Evolutionary conservation across 2,888 invertebrate species (phyloP).

Genomic region (Coenonympha glycerion): DNA sequence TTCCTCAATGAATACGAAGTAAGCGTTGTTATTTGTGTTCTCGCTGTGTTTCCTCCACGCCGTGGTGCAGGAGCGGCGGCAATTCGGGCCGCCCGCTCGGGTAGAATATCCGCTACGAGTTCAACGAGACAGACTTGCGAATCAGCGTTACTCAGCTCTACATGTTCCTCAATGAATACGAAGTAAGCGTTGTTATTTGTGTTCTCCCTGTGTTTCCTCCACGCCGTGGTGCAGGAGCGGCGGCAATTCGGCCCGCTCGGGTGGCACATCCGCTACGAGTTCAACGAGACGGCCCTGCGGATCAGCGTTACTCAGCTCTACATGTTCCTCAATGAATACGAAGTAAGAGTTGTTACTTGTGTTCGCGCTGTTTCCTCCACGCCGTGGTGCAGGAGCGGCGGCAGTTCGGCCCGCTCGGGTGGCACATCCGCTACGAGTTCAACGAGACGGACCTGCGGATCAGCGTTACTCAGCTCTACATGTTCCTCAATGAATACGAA

Average conservation of each 20-base stretch:
- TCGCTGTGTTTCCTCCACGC: slow-evolving; percentile 97
- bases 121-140: slow-evolving; percentile 94
- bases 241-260: slow-evolving; percentile 94
- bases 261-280: slow-evolving; percentile 97
- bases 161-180: slow-evolving; percentile 89
- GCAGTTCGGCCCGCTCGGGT: slow-evolving; percentile 94
- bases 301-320: slow-evolving; percentile 92
- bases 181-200: slow-evolving; percentile 69
- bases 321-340: slow-evolving; percentile 89
- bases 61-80: slow-evolving; percentile 90
- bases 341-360: slow-evolving; percentile 69
- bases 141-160: slow-evolving; percentile 92
- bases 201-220: slow-evolving; percentile 95
- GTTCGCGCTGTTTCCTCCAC: slow-evolving; percentile 96
- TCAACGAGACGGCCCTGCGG: slow-evolving; percentile 94
- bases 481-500: slow-evolving; percentile 88
- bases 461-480: slow-evolving; percentile 90
- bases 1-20: slow-evolving; percentile 87
- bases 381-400: slow-evolving; percentile 92
- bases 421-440: slow-evolving; percentile 97
- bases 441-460: slow-evolving; percentile 96
- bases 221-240: slow-evolving; percentile 93
- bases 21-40: slow-evolving; percentile 76
- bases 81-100: slow-evolving; percentile 95
- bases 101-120: slow-evolving; percentile 97